phyloP scores from a whole-genome alignment of 1,140 invertebrate genomes.

The Papilio aristodemus region DNA sequence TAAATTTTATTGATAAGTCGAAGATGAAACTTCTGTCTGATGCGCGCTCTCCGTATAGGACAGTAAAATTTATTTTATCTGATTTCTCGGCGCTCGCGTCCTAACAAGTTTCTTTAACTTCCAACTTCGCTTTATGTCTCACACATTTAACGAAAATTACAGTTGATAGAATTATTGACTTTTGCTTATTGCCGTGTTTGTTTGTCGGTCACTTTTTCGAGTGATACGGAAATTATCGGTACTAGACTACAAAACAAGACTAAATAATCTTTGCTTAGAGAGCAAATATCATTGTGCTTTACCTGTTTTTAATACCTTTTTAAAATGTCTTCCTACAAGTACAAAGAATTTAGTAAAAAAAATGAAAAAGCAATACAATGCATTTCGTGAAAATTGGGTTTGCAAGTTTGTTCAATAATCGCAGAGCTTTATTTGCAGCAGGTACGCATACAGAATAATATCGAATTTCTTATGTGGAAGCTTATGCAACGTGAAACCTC shows the following conservation, averaged over 20 bases:
- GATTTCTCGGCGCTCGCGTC: background rate
- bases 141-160: conserved; percentile 3
- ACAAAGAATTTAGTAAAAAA: background rate
- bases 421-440: conserved; percentile 8
- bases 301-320: too few relatives aligned
- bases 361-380: background rate
- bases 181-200: conserved; percentile 5
- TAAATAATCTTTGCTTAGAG: too few relatives aligned
- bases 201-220: background rate
- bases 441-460: conserved; percentile 11
- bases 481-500: conserved; percentile 13
- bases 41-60: background rate
- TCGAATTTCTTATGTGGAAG: conserved; percentile 1
- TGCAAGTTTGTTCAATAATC: conserved; percentile 14
- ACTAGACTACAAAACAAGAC: too few relatives aligned
- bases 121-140: background rate
- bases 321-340: too few relatives aligned
- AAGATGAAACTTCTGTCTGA: background rate
- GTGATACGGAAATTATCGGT: background rate
- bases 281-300: too few relatives aligned
- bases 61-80: conserved; percentile 22
- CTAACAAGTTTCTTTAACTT: conserved; percentile 12
- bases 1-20: conserved; percentile 23
- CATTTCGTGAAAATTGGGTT: background rate
- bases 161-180: background rate